These are phyloP conservation scores for Pyrrhosoma nymphula DNA, from an alignment of 2,888 invertebrate species.

Conservation along the genomic window DNA sequence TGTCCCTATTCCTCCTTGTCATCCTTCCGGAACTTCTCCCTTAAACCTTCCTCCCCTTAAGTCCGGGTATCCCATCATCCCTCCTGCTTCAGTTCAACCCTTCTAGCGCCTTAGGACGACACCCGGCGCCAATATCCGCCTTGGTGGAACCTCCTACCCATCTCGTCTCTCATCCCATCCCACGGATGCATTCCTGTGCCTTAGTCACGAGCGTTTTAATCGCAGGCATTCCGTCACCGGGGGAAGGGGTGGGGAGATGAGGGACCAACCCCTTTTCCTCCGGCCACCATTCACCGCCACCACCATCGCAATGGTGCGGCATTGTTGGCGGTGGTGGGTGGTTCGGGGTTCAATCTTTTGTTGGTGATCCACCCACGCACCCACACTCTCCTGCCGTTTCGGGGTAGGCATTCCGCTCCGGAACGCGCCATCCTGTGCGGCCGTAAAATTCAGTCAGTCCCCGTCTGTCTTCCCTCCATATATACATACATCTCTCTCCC, in stretches of 20 bases:
- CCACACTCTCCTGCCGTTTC: background rate
- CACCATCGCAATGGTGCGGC: background rate
- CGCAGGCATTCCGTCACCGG: background rate
- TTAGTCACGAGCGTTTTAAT: background rate
- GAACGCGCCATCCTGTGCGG: background rate
- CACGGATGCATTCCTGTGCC: background rate
- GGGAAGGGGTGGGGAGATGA: too few relatives aligned
- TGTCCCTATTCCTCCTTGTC: too few relatives aligned
- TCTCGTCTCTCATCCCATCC: too few relatives aligned
- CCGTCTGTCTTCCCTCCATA: background rate
- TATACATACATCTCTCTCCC: too few relatives aligned
- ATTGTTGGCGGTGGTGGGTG: background rate
- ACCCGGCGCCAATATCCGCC: slow-evolving; percentile 18
- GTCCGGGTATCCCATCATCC: background rate
- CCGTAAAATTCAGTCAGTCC: slow-evolving; percentile 21
- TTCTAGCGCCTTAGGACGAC: background rate
- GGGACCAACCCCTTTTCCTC: too few relatives aligned
- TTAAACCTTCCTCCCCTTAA: background rate
- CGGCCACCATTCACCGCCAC: background rate
- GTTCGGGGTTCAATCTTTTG: background rate
- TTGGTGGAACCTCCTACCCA: background rate
- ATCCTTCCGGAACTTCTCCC: background rate
- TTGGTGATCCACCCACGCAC: background rate
- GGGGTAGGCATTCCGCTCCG: background rate
- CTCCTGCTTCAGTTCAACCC: background rate